These are phyloP conservation scores for Monomorium pharaonis DNA, from an alignment of 1,140 invertebrate species.

Conservation along the genomic window DNA sequence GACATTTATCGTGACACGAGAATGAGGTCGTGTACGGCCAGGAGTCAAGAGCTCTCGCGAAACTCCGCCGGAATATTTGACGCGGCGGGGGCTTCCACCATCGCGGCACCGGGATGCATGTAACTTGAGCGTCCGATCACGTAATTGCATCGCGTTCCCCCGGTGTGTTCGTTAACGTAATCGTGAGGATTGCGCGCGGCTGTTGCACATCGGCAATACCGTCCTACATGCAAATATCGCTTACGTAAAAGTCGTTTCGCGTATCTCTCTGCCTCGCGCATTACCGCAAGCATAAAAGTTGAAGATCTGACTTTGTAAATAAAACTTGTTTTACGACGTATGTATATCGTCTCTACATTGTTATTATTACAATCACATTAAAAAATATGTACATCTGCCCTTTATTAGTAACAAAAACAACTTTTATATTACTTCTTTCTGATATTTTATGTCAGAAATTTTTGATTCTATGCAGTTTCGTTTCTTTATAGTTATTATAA, in stretches of 20 bases:
- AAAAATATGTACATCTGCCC: background rate
- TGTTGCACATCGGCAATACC: conserved; percentile 10
- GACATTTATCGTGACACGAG: conserved; percentile 55
- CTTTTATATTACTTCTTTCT: background rate
- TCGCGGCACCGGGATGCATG: background rate
- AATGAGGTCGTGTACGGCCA: conserved; percentile 52
- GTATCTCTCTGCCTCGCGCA: background rate
- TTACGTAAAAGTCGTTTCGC: conserved; percentile 24
- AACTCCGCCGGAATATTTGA: conserved; percentile 24
- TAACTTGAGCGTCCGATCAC: conserved; percentile 33
- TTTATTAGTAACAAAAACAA: background rate
- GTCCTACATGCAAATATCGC: conserved; percentile 23
- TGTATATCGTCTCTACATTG: background rate
- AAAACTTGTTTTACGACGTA: background rate
- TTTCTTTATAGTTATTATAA: background rate
- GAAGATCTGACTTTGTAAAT: background rate
- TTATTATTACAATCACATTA: conserved; percentile 1
- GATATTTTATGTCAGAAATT: background rate
- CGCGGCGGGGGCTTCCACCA: conserved; percentile 22
- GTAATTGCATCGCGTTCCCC: conserved; percentile 30
- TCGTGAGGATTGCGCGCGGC: conserved; percentile 32
- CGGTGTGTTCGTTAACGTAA: conserved; percentile 36
- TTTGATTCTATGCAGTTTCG: background rate
- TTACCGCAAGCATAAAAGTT: conserved; percentile 14
- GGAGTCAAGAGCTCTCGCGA: conserved; percentile 46